Percentiles rank a stretch among this genome's conserved stretches.
These are phyloP conservation scores for Diarsia brunnea DNA, from an alignment of 2,888 invertebrate species.

Conservation along the genomic window DNA sequence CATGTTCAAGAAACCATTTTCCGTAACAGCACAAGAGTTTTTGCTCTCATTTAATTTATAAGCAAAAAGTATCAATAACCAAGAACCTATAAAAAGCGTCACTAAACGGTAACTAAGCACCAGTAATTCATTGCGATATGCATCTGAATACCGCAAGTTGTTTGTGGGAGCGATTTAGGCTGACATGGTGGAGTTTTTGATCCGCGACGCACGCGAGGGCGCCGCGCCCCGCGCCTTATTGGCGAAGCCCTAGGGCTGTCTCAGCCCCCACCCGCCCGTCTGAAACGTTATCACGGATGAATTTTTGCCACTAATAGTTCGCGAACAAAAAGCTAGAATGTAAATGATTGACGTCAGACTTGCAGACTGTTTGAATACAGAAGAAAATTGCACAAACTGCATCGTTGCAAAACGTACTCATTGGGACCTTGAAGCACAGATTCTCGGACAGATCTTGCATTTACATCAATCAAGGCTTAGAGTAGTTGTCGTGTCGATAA, in stretches of 20 bases:
- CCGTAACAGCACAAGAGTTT: slow-evolving; percentile 42
- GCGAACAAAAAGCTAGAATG: slow-evolving; percentile 51
- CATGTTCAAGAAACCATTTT: slow-evolving; percentile 35
- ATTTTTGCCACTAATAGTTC: slow-evolving; percentile 43
- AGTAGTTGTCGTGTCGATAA: slow-evolving; percentile 37
- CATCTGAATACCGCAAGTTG: slow-evolving; percentile 72
- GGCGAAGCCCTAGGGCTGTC: slow-evolving; percentile 58
- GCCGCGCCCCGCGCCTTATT: slow-evolving; percentile 45
- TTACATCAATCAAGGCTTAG: slow-evolving; percentile 23
- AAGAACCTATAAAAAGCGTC: slow-evolving; percentile 66
- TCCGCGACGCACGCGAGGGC: slow-evolving; percentile 63
- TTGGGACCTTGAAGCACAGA: slow-evolving; percentile 16
- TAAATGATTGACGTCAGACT: slow-evolving; percentile 48
- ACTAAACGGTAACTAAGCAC: slow-evolving; percentile 73
- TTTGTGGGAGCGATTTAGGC: slow-evolving; percentile 75
- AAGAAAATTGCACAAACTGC: slow-evolving; percentile 22
- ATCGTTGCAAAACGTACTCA: slow-evolving; percentile 8
- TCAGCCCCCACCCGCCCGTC: slow-evolving; percentile 42
- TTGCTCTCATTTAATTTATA: slow-evolving; percentile 58
- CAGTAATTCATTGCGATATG: slow-evolving; percentile 71
- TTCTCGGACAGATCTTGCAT: slow-evolving; percentile 29
- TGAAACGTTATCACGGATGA: slow-evolving; percentile 47
- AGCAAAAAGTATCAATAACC: slow-evolving; percentile 60
- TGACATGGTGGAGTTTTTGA: slow-evolving; percentile 71
- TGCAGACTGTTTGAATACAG: slow-evolving; percentile 31